Evolutionary conservation across 2,888 invertebrate species (phyloP).

Genomic region (Macaria liturata): DNA sequence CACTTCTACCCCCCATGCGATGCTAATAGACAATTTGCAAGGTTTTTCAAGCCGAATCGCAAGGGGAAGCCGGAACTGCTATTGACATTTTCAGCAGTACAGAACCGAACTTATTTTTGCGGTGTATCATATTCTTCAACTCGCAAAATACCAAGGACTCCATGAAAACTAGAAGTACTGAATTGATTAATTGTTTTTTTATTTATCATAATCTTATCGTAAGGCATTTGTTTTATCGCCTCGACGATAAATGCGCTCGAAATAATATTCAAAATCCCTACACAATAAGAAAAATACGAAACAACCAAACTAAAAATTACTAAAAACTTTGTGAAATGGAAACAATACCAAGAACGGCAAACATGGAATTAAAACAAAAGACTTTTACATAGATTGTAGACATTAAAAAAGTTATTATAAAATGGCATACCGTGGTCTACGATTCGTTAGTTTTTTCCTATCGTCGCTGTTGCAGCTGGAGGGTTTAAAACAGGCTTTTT

Average conservation of each 20-base stretch:
- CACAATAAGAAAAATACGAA: constrained; percentile 3
- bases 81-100: constrained; percentile 20
- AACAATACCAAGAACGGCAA: constrained; percentile 47
- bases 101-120: constrained; percentile 2
- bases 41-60: constrained; percentile 62
- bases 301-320: constrained; percentile 8
- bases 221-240: too few species aligned
- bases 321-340: constrained; percentile 30
- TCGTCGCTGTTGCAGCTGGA: constrained; percentile 47
- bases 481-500: constrained; percentile 61
- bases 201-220: too few species aligned
- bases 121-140: constrained; percentile 3
- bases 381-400: constrained; percentile 40
- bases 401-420: constrained; percentile 54
- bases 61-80: constrained; percentile 23
- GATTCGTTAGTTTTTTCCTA: constrained; percentile 55
- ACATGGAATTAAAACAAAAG: constrained; percentile 55
- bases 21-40: constrained; percentile 77
- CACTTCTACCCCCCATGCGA: constrained; percentile 49
- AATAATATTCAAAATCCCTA: not conserved
- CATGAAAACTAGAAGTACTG: too few species aligned
- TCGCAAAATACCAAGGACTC: constrained; percentile 1
- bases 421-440: constrained; percentile 50
- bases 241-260: too few species aligned
- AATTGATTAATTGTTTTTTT: too few species aligned